Evolutionary conservation across 2,797 vertebrate species (phyloP).

Genomic region (Coregonus suidteri): DNA sequence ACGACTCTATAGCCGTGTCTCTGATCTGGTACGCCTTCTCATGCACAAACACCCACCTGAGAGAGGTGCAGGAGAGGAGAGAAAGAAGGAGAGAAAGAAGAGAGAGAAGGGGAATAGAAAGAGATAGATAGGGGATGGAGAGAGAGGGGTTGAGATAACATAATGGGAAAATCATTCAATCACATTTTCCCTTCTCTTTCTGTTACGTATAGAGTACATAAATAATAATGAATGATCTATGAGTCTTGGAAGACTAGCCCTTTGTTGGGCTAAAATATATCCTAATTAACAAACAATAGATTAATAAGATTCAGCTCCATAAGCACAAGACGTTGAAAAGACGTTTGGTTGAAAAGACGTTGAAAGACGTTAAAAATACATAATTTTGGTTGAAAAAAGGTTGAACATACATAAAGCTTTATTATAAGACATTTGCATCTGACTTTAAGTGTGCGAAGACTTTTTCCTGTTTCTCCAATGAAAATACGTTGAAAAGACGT

Average conservation of each 20-base stretch:
- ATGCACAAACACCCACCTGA: conserved; percentile 91
- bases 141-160: background rate
- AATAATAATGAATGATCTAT: background rate
- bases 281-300: too few species aligned
- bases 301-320: too few species aligned
- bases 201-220: background rate
- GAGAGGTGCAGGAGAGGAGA: background rate
- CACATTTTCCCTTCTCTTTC: background rate
- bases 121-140: background rate
- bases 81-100: background rate
- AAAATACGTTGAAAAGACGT: background rate
- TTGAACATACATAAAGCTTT: background rate
- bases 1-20: conserved; percentile 90
- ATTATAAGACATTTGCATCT: too few species aligned
- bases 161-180: background rate
- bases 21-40: conserved; percentile 93
- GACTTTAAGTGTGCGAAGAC: too few species aligned
- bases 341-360: background rate
- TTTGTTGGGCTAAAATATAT: too few species aligned
- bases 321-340: too few species aligned
- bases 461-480: background rate
- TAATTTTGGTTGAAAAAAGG: background rate
- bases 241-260: background rate
- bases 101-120: too few species aligned
- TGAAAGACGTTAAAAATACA: background rate